These are phyloP conservation scores for Otolemur garnettii DNA, from an alignment of 2,113 vertebrate genomes.

Conservation along the genomic window DNA sequence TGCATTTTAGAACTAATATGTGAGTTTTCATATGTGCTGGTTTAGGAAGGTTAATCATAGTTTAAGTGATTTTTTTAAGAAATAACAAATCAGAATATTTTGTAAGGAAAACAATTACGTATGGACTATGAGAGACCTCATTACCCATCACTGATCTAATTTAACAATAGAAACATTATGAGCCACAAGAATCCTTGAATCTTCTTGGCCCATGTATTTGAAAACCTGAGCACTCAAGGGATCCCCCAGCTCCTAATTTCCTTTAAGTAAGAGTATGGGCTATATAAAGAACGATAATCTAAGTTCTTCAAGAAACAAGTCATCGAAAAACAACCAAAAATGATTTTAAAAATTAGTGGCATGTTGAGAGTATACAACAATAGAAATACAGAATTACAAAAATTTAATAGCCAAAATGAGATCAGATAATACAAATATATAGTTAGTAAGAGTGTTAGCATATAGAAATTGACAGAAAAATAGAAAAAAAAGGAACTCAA, in stretches of 20 bases:
- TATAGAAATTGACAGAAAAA: slow-evolving; percentile 29
- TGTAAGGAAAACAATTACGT: slow-evolving; percentile 10
- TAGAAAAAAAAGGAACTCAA: neutral
- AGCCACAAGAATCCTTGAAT: neutral
- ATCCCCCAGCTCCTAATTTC: neutral
- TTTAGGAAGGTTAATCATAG: neutral
- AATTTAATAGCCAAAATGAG: slow-evolving; percentile 20
- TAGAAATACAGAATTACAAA: neutral
- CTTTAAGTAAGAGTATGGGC: neutral
- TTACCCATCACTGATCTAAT: neutral
- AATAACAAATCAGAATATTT: slow-evolving; percentile 37
- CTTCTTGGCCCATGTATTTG: neutral
- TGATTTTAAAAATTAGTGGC: neutral
- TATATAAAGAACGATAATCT: neutral
- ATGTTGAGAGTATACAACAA: neutral
- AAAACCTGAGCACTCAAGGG: neutral
- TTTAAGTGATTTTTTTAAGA: slow-evolving; percentile 35
- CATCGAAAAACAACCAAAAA: neutral
- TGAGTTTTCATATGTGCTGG: neutral
- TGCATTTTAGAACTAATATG: neutral
- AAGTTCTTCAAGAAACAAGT: neutral
- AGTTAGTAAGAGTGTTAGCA: neutral
- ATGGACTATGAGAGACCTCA: slow-evolving; percentile 6
- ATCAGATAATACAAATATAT: neutral
- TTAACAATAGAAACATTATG: slow-evolving; percentile 24